These are phyloP conservation scores for Scyliorhinus canicula DNA, from an alignment of 2,797 vertebrate genomes.

Conservation along the genomic window DNA sequence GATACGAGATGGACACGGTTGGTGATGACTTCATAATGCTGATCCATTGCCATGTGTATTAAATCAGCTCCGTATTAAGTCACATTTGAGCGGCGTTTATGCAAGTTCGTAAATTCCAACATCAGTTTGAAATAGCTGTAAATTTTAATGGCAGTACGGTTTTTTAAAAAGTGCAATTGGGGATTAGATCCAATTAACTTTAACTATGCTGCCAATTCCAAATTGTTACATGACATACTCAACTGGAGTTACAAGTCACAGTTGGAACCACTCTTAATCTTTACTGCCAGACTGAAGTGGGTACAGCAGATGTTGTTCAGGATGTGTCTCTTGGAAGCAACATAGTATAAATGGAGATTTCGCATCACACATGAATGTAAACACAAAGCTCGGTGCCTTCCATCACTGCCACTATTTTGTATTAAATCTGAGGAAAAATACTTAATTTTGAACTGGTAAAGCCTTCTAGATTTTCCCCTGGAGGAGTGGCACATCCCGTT, in stretches of 20 bases:
- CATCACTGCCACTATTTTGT: neutral
- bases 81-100: neutral
- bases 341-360: neutral
- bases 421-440: neutral
- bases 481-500: neutral
- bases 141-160: neutral
- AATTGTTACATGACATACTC: slow-evolving; percentile 25
- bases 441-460: neutral
- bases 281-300: neutral
- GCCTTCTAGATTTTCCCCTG: no score
- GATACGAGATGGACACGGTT: no score
- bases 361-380: neutral
- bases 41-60: neutral
- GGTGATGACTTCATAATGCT: neutral
- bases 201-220: neutral
- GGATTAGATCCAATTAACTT: slow-evolving; percentile 20
- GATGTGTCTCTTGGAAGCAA: neutral
- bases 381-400: neutral
- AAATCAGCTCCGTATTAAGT: neutral
- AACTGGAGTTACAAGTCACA: neutral
- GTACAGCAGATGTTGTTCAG: neutral
- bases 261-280: neutral
- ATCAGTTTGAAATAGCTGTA: neutral
- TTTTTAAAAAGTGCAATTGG: neutral
- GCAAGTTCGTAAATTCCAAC: neutral